These are phyloP conservation scores for Macrophya annulata DNA, from an alignment of 2,888 invertebrate genomes.

Conservation along the genomic window DNA sequence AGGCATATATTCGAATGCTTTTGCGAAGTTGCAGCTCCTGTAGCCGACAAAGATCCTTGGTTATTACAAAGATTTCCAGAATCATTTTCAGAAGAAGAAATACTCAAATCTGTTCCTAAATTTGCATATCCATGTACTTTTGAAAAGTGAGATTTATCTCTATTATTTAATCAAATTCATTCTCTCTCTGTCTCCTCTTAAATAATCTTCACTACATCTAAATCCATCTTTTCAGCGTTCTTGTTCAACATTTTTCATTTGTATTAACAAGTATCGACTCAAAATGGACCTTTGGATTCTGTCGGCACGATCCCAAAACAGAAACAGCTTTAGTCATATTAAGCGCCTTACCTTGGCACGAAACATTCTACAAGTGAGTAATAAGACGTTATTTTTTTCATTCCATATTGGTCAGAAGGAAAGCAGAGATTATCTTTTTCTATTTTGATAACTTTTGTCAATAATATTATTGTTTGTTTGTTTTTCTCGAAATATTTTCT, in stretches of 20 bases:
- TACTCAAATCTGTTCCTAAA: conserved; percentile 92
- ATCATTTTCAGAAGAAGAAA: conserved; percentile 90
- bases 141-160: conserved; percentile 83
- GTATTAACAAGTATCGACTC: conserved; percentile 97
- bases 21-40: conserved; percentile 89
- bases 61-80: conserved; percentile 93
- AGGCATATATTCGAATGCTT: conserved; percentile 91
- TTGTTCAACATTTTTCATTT: conserved; percentile 97
- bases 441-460: neutral
- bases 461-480: conserved; percentile 39
- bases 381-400: conserved; percentile 80
- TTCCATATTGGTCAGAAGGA: too few relatives aligned
- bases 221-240: conserved; percentile 83
- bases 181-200: neutral
- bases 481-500: neutral
- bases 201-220: neutral
- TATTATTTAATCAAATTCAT: neutral
- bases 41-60: conserved; percentile 84
- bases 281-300: conserved; percentile 98
- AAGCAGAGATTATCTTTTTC: too few relatives aligned
- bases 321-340: conserved; percentile 92
- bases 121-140: conserved; percentile 94
- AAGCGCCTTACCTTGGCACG: conserved; percentile 98
- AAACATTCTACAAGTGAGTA: conserved; percentile 95
- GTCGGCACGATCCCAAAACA: conserved; percentile 95